Evolutionary conservation across 2,113 vertebrate genomes (phyloP).

Genomic region (Tapirus terrestris): DNA sequence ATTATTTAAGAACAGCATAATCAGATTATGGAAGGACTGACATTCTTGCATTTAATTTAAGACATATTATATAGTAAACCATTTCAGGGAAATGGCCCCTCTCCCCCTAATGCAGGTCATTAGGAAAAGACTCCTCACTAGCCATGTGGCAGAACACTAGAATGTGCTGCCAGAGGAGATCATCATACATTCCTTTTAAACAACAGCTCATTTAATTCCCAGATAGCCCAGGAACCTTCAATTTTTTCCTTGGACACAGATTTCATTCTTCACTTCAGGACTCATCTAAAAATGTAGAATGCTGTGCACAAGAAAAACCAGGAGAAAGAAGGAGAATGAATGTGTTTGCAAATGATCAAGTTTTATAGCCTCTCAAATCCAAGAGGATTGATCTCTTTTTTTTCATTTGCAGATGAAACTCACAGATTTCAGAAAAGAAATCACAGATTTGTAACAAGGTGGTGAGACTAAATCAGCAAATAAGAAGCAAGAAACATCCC

Average conservation of each 20-base stretch:
- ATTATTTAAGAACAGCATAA: constrained; percentile 40
- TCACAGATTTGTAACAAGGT: constrained; percentile 45
- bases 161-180: not conserved
- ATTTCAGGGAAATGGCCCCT: constrained; percentile 27
- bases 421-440: constrained; percentile 62
- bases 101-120: not conserved
- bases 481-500: constrained; percentile 31
- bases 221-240: not conserved
- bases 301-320: not conserved
- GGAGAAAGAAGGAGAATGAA: constrained; percentile 32
- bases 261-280: constrained; percentile 51
- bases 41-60: not conserved
- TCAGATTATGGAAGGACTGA: not conserved
- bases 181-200: constrained; percentile 39
- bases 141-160: not conserved
- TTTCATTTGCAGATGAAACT: constrained; percentile 41
- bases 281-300: constrained; percentile 51
- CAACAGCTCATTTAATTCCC: constrained; percentile 64
- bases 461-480: constrained; percentile 60
- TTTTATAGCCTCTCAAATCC: constrained; percentile 48
- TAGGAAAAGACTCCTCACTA: constrained; percentile 1
- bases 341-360: constrained; percentile 32
- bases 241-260: constrained; percentile 49
- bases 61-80: not conserved
- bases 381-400: constrained; percentile 29